Base-by-base conservation (phyloP, 2,888 invertebrate species). In the Brachypalpus laphriformis region DNA sequence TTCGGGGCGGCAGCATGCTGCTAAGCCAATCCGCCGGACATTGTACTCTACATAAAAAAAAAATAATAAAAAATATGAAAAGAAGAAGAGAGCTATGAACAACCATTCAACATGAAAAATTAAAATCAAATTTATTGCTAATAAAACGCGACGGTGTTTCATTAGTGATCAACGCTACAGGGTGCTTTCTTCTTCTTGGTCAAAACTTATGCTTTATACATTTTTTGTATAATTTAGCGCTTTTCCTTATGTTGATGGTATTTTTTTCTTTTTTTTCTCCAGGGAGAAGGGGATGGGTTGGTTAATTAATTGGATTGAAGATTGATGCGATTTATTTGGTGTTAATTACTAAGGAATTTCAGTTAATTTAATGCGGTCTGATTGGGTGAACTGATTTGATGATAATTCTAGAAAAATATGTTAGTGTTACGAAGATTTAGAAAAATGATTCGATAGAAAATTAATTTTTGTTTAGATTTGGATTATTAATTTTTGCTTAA, bases 91-190 rank as follows among this genome's bases (percentile, higher is more conserved):
- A 63, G n/a, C 11, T 51, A 42, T 14, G 18, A 34, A 56, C 45
- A 0, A 61, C 54, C 37, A 70, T 54, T 63, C 70, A 70, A 71
- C 25, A 65, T 59, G n/a, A 47, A 63, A 75, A 83, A 63, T 65
- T 70, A 63, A 70, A 75, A 22, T 31, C 59, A 74, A 83, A 83
- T 83, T 83, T 83, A 83, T 83, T 42, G 74, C 34, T 74, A 65
- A 63, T 78, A 61, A 78, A 83, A 70, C 28, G 68, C 74, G 78
- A 78, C 72, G 74, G 78, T 74, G 78, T 83, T 83, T 83, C 74
- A 78, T 83, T 78, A 70, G 78, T 49, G 63, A 74, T 74, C 68
- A 68, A 20, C 83, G 34, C 83, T 51, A 65, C 74, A 59, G 78
- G 78, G 78, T 40, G 83, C 72, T 51, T 65, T 65, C 42, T 49